A percentile compares a stretch with the other conserved stretches of the same genome.
Evolutionary conservation across 2,888 invertebrate genomes (phyloP).

Genomic region (Catocala sponsa): DNA sequence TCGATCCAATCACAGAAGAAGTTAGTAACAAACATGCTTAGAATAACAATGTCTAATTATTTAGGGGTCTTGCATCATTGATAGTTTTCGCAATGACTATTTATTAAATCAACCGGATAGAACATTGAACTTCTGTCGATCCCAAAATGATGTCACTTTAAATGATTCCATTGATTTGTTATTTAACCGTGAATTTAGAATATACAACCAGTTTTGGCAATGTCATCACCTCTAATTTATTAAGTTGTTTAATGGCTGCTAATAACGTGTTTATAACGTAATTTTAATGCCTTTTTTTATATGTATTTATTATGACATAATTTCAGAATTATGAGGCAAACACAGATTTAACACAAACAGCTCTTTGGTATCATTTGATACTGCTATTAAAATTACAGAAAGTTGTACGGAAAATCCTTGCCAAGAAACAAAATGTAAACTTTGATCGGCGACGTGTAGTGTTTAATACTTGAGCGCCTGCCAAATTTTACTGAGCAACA

Average conservation of each 20-base stretch:
- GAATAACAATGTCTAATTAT: slow-evolving; percentile 30
- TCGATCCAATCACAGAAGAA: neutral
- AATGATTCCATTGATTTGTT: slow-evolving; percentile 24
- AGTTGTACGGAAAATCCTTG: neutral
- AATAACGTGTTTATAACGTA: neutral
- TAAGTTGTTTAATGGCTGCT: neutral
- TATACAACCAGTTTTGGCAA: slow-evolving; percentile 35
- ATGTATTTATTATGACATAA: no score
- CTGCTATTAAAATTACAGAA: no score
- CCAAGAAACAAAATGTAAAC: neutral
- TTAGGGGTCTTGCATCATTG: slow-evolving; percentile 29
- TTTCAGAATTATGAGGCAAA: no score
- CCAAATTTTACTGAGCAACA: slow-evolving; percentile 23
- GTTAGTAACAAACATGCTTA: slow-evolving; percentile 17
- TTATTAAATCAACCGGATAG: slow-evolving; percentile 20
- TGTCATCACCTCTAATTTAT: slow-evolving; percentile 24
- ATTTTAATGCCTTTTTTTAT: no score
- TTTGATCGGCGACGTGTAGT: neutral
- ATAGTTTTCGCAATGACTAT: slow-evolving; percentile 29
- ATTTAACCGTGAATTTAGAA: slow-evolving; percentile 17
- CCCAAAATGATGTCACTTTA: slow-evolving; percentile 45
- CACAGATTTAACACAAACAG: no score
- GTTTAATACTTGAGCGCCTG: slow-evolving; percentile 25
- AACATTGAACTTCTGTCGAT: slow-evolving; percentile 37
- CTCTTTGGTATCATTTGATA: no score